These are phyloP conservation scores for Pomacea canaliculata DNA, from an alignment of 2,888 invertebrate genomes.

Conservation along the genomic window DNA sequence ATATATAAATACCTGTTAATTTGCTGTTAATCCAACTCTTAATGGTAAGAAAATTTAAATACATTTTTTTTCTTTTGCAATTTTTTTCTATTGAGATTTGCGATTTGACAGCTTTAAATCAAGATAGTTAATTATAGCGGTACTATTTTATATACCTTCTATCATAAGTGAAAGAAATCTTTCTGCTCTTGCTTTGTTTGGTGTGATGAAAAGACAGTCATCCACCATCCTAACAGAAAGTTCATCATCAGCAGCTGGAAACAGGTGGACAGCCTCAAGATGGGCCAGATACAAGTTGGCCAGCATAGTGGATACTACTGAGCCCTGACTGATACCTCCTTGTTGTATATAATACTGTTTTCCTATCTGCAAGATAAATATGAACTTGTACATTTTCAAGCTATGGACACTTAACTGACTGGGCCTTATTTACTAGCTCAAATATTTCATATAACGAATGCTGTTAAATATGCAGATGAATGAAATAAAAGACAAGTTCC, in stretches of 20 bases:
- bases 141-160: conserved; percentile 39
- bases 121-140: not conserved
- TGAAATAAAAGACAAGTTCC: too few species aligned
- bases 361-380: conserved; percentile 44
- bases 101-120: not conserved
- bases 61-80: too few species aligned
- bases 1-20: too few species aligned
- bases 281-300: conserved; percentile 64
- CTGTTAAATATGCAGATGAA: not conserved
- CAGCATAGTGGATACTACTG: conserved; percentile 60
- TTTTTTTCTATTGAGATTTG: not conserved
- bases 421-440: not conserved
- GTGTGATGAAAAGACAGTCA: conserved; percentile 64
- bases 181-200: conserved; percentile 45
- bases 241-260: conserved; percentile 36
- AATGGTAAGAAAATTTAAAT: too few species aligned
- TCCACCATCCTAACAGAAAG: conserved; percentile 63
- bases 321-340: conserved; percentile 64
- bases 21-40: too few species aligned
- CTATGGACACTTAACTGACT: conserved; percentile 8
- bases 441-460: not conserved
- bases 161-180: conserved; percentile 50
- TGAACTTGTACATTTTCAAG: not conserved
- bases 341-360: conserved; percentile 48
- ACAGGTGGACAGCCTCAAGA: conserved; percentile 52